Base-by-base conservation (phyloP, 1,140 invertebrate species). In the Drosophila novamexicana region DNA sequence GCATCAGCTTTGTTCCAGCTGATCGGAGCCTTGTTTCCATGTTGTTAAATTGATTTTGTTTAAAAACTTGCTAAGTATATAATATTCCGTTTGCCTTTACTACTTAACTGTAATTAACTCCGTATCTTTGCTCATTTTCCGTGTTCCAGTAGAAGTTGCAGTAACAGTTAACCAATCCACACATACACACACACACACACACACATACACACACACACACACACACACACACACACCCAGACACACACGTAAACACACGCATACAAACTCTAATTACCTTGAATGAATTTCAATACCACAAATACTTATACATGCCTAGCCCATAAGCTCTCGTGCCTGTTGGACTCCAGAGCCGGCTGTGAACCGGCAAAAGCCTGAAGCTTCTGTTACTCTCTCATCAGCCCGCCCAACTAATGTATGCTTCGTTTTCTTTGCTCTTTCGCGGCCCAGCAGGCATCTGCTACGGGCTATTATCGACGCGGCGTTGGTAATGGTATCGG, bases 401-500 rank as follows among this genome's bases (percentile, higher is more conserved):
- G 39, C 29, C 6, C 36, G n/a, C 12, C 18, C 9, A 64, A 29
- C 14, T 73, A 50, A 68, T 42, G 6, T 74, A 14, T 22, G 8
- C 36, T 39, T 40, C 14, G n/a, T 40, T 64, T 29, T 63, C 42
- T 53, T 16, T 59, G 36, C n/a, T 53, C 62, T 52, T n/a, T 29
- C 57, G 53, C 18, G 34, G 7, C 44, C 49, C 6, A 22, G 9
- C 65, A 90, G 81, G 76, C 81, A 18, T 83, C 85, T 56, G 85
- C 86, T 45, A 81, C 85, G 29, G 81, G 81, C 49, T 89, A 83
- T 42, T 92, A 92, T 76, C 72, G 86, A 67, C 91, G 90, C 53
- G 79, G 95, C 56, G 81, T 74, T 34, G 84, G 77, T 57, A 95
- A 95, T 93, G 88, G 93, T 93, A 76, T 81, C 52, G 77, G 79